Base-by-base conservation (phyloP, 1,140 invertebrate genomes). In the Oppia nitens region DNA sequence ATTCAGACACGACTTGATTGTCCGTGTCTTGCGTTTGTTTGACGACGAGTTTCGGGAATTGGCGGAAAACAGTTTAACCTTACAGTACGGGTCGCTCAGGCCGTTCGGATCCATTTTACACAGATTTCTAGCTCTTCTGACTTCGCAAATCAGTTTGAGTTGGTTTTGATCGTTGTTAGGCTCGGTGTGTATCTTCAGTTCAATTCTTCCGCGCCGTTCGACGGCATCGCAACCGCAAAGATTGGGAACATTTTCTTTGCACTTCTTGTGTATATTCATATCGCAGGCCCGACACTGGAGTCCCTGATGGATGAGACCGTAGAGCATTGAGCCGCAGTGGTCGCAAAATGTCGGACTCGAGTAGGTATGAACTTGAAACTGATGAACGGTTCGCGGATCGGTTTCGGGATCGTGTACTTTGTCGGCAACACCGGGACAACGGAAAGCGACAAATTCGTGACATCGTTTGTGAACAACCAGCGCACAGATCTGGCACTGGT, bases 101-200 rank as follows among this genome's bases (percentile, higher is more conserved):
- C 96, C 95, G 74, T 98, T 98, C 11, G 95, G 94, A 78, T 98
- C 96, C 96, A 99, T 99, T 27, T 95, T 95, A 76, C 97, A 97
- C 61, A 99, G 75, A 78, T 99, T 99, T 68, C 84, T 81, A 24
- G 91, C 95, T 76, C 96, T 87, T 65, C 72, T 77, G 93, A 91
- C 84, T 78, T 88, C 82, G 57, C 88, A 78, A 59, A 79, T 82
- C 40, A 96, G 21, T 21, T 51, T 40, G 29, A 53, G 40, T 28
- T 28, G 4, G 9, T 59, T 28, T 49, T 60, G 3, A 57, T 53
- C 52, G 14, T 32, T 25, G 26, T 24, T 25, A n/a, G 2, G 3
- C 9, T 59, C 27, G 32, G 3, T 28, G 2, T 27, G n/a, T 25
- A 59, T 26, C 26, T 21, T 27, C 20, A 97, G 76, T 68, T 88